These are phyloP conservation scores for Gambusia affinis DNA, from an alignment of 2,113 vertebrate species.

Conservation along the genomic window DNA sequence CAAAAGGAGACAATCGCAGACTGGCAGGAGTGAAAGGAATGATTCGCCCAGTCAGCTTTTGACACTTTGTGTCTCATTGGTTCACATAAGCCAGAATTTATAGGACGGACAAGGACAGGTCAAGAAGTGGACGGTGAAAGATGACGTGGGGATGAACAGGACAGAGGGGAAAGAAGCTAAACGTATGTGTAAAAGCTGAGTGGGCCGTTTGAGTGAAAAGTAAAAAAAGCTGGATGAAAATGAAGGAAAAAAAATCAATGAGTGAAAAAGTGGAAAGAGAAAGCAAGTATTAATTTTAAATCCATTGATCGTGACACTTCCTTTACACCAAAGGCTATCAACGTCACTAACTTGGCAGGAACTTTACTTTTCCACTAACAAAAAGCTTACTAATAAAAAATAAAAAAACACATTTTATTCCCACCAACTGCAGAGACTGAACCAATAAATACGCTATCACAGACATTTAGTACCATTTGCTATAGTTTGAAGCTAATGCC, in stretches of 20 bases:
- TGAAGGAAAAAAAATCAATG: conserved; percentile 19
- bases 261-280: background rate
- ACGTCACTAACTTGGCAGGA: background rate
- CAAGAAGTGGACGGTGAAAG: conserved; percentile 1
- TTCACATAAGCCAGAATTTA: conserved; percentile 18
- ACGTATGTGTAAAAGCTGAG: background rate
- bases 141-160: background rate
- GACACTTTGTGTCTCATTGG: conserved; percentile 39
- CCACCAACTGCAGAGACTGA: background rate
- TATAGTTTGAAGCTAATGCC: background rate
- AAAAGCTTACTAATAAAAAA: background rate
- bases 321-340: background rate
- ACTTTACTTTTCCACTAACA: background rate
- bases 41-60: conserved; percentile 28
- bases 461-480: background rate
- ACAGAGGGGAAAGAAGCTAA: background rate
- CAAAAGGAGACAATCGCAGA: conserved; percentile 42
- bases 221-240: background rate
- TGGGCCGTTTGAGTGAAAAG: background rate
- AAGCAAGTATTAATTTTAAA: conserved; percentile 10
- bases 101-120: conserved; percentile 3
- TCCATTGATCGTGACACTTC: conserved; percentile 12
- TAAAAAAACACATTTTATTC: background rate
- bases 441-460: background rate
- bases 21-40: conserved; percentile 40